Conservation (phyloP, 1,140 invertebrate genomes). For the Heliconius congener region DNA sequence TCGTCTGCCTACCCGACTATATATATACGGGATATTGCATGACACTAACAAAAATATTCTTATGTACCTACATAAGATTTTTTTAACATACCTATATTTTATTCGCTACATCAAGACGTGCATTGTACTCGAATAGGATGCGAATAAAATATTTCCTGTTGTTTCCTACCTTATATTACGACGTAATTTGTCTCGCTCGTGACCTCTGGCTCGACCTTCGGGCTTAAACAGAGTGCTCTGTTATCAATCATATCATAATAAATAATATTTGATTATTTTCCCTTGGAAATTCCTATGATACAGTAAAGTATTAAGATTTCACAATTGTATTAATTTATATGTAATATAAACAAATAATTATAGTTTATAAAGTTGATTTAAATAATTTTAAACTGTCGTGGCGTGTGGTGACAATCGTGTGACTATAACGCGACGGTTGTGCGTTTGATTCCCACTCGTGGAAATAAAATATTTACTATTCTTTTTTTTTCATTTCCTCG, state of each 20-base stretch:
- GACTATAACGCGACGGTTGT: too few relatives aligned
- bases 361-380: too few relatives aligned
- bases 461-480: too few relatives aligned
- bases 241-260: constrained; percentile 26
- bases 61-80: too few relatives aligned
- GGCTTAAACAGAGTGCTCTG: constrained; percentile 29
- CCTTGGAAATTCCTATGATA: constrained; percentile 1
- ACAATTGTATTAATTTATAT: not conserved
- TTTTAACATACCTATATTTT: too few relatives aligned
- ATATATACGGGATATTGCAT: too few relatives aligned
- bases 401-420: too few relatives aligned
- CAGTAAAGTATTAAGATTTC: not conserved
- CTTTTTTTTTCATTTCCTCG: too few relatives aligned
- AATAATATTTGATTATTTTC: not conserved
- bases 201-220: constrained; percentile 38
- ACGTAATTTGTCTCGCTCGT: constrained; percentile 27
- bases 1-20: too few relatives aligned
- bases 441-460: too few relatives aligned
- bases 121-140: not conserved
- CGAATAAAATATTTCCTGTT: constrained; percentile 44
- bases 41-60: too few relatives aligned
- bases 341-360: not conserved
- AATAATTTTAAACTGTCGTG: too few relatives aligned
- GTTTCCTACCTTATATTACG: constrained; percentile 34
- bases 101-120: not conserved